Percentiles rank a stretch among this genome's conserved stretches.
Evolutionary conservation across 1,140 invertebrate species (phyloP).

Genomic region (Ceratina japonica): DNA sequence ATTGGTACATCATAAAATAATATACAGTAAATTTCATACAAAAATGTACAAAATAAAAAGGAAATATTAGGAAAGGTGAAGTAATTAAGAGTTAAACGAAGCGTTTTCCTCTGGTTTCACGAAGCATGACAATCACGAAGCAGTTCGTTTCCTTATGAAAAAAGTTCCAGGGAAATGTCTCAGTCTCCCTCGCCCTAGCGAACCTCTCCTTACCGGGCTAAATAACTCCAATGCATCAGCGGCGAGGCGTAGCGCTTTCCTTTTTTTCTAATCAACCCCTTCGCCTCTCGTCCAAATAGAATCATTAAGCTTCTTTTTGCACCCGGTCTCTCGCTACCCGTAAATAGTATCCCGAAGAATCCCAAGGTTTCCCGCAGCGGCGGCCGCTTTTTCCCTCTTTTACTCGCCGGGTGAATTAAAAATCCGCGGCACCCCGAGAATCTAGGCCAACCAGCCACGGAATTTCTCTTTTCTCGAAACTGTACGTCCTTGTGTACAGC

Average conservation of each 20-base stretch:
- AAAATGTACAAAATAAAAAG: too few relatives aligned
- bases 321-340: background rate
- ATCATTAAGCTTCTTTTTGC: conserved; percentile 22
- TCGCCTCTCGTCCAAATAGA: conserved; percentile 12
- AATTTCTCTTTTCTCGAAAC: conserved; percentile 40
- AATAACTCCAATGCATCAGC: conserved; percentile 40
- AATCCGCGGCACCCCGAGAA: conserved; percentile 34
- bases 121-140: background rate
- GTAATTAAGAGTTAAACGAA: too few relatives aligned
- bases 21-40: too few relatives aligned
- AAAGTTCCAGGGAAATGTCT: conserved; percentile 33
- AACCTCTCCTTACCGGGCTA: conserved; percentile 32
- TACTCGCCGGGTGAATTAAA: conserved; percentile 35
- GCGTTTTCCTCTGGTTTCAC: too few relatives aligned
- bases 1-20: too few relatives aligned
- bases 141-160: background rate
- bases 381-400: conserved; percentile 21
- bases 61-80: too few relatives aligned
- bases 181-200: conserved; percentile 36
- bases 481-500: background rate
- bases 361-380: conserved; percentile 31
- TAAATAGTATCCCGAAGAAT: conserved; percentile 36
- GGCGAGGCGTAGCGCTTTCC: conserved; percentile 51
- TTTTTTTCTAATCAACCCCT: conserved; percentile 45
- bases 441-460: conserved; percentile 52